Conservation (phyloP, 2,888 invertebrate species). For the Drosophila ezoana region DNA sequence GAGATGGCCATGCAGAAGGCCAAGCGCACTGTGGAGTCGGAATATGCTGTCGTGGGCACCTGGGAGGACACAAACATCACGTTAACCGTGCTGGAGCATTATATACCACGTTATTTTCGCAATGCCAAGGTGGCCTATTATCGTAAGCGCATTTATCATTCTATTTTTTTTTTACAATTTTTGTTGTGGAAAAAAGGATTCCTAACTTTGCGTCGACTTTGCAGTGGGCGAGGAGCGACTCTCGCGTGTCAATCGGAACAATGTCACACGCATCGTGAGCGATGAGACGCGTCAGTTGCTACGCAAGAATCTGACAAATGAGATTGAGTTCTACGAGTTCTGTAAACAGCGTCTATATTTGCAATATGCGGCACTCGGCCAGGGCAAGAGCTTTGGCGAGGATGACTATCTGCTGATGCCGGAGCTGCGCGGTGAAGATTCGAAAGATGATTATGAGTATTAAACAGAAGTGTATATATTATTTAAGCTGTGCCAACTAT, state of each 20-base stretch:
- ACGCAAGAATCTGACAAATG: conserved; percentile 92
- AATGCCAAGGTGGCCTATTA: conserved; percentile 91
- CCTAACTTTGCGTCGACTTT: conserved; percentile 46
- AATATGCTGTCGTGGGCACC: conserved; percentile 95
- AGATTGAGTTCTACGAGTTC: conserved; percentile 96
- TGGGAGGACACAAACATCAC: conserved; percentile 95
- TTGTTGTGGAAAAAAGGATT: background rate
- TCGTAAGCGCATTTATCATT: conserved; percentile 86
- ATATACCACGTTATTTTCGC: conserved; percentile 92
- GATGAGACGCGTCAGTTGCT: conserved; percentile 93
- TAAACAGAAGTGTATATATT: conserved; percentile 73
- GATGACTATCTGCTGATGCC: conserved; percentile 82
- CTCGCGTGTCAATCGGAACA: conserved; percentile 89
- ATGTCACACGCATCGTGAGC: conserved; percentile 86
- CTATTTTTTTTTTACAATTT: background rate
- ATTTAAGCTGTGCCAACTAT: conserved; percentile 16
- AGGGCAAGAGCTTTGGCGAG: conserved; percentile 63
- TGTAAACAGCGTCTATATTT: conserved; percentile 93
- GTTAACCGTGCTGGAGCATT: conserved; percentile 92
- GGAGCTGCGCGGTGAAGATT: conserved; percentile 47
- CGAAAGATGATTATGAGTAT: conserved; percentile 55
- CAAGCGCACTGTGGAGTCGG: conserved; percentile 92
- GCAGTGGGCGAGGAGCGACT: conserved; percentile 82
- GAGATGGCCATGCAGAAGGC: conserved; percentile 92
- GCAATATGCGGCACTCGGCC: conserved; percentile 90